Base-by-base conservation (phyloP, 2,888 invertebrate genomes). In the Rhagonycha lutea region DNA sequence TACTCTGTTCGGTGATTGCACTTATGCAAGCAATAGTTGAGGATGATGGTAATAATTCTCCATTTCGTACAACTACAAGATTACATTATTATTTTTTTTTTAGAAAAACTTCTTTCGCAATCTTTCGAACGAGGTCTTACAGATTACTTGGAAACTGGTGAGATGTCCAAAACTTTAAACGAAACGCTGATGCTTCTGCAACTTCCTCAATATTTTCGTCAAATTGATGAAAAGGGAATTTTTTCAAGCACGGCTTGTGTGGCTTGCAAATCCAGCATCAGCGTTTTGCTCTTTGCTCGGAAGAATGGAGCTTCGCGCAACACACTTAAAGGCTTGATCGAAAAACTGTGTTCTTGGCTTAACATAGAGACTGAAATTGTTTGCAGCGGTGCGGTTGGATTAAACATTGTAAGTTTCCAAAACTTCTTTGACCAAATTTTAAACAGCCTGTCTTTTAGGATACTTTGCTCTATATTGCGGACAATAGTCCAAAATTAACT, bases 381-480 rank as follows among this genome's bases (percentile, higher is more conserved):
- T 26, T 65, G 63, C n/a, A n/a, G 14, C 26, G 63, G 63, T 24
- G 63, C 24, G 2, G 24, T 65, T n/a, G 26, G 24, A 24, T 24
- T 24, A 2, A 65, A 65, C n/a, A 65, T 65, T 7, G 63, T 65
- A 7, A 65, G 18, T 65, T 1, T 24, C n/a, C 23, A 12, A 24
- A 65, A 24, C 8, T 63, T 4, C 12, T 12, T 3, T n/a, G 7
- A 7, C 63, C n/a, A 63, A 12, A 4, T 9, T 11, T 11, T 61
- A 5, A 12, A 12, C 3, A 14, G 0, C 9, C n/a, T 3, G 2
- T 0, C 12, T 63, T 63, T 63, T 65, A 93, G 91, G 91, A 91
- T 24, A 90, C 91, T 26, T 81, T 92, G 23, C 82, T 89, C n/a
- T 90, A 92, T 83, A 93, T 94, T 63, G 83, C 92, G 11, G 88